Conservation (phyloP, 2,888 invertebrate species). For the Tenthredo distinguenda region DNA sequence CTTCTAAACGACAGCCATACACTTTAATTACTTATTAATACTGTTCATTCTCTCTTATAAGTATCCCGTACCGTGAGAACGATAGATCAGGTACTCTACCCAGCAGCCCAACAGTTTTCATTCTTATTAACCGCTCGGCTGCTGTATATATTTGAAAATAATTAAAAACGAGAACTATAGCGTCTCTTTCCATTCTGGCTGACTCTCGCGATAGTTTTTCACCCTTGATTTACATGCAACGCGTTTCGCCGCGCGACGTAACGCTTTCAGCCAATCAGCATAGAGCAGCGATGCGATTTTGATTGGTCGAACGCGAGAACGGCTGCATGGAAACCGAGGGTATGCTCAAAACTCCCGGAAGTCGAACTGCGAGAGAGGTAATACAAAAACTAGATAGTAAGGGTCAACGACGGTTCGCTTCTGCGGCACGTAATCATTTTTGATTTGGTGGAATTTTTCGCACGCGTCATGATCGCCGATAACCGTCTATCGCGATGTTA, state of each 20-base stretch:
- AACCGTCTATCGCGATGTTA: not conserved
- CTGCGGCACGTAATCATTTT: constrained; percentile 9
- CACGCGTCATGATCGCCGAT: constrained; percentile 17
- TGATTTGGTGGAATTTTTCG: constrained; percentile 24
- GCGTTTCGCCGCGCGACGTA: too few relatives aligned
- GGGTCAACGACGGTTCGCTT: not conserved
- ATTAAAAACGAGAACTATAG: too few relatives aligned
- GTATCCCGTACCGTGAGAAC: constrained; percentile 14
- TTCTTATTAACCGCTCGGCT: not conserved
- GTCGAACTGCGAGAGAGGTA: not conserved
- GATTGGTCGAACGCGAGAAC: too few relatives aligned
- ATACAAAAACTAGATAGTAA: not conserved
- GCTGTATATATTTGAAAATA: not conserved
- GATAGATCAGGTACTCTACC: not conserved
- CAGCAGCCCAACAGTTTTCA: not conserved
- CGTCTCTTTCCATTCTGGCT: too few relatives aligned
- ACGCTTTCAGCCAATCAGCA: too few relatives aligned
- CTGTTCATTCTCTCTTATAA: not conserved
- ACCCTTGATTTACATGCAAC: too few relatives aligned
- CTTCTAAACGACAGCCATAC: not conserved
- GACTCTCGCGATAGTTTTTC: too few relatives aligned
- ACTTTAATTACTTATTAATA: constrained; percentile 33
- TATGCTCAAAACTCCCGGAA: not conserved
- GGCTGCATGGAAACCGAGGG: too few relatives aligned
- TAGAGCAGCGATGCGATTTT: too few relatives aligned